These are phyloP conservation scores for Microchirus variegatus DNA, from an alignment of 2,797 vertebrate genomes.

Conservation along the genomic window DNA sequence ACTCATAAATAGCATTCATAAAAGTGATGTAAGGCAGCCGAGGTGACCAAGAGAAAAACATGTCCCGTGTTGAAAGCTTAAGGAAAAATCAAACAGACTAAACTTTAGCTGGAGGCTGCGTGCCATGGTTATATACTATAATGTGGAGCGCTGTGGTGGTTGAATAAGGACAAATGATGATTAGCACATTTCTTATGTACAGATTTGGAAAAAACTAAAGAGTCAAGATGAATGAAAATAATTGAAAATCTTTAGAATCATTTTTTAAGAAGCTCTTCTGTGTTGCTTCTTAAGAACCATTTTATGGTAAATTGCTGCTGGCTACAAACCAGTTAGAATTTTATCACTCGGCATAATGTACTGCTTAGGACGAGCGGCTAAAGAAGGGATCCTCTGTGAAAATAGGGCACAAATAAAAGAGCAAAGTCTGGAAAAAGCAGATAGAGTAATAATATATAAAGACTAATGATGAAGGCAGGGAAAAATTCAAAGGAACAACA, in stretches of 20 bases:
- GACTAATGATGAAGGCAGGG: constrained; percentile 29
- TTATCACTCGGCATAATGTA: neutral
- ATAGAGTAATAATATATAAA: constrained; percentile 27
- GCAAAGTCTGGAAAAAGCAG: neutral
- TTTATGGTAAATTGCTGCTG: neutral
- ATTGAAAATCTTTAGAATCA: neutral
- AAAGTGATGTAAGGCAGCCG: neutral
- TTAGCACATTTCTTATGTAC: neutral
- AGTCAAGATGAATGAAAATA: neutral
- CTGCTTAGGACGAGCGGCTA: neutral
- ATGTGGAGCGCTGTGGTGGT: too few species aligned
- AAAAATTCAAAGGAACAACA: constrained; percentile 44
- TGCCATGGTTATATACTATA: too few species aligned
- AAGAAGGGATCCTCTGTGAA: constrained; percentile 17
- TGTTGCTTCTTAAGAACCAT: neutral
- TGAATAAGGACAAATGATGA: too few species aligned
- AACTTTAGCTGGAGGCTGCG: too few species aligned
- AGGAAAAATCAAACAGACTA: too few species aligned
- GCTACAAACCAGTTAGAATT: constrained; percentile 2
- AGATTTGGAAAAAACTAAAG: neutral
- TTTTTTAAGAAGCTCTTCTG: neutral
- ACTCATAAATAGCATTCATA: constrained; percentile 32
- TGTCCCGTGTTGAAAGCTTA: too few species aligned
- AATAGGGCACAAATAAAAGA: constrained; percentile 13
- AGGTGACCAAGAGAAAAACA: neutral